These are phyloP conservation scores for Quadriops clusia DNA, from an alignment of 2,888 invertebrate species.

Conservation along the genomic window DNA sequence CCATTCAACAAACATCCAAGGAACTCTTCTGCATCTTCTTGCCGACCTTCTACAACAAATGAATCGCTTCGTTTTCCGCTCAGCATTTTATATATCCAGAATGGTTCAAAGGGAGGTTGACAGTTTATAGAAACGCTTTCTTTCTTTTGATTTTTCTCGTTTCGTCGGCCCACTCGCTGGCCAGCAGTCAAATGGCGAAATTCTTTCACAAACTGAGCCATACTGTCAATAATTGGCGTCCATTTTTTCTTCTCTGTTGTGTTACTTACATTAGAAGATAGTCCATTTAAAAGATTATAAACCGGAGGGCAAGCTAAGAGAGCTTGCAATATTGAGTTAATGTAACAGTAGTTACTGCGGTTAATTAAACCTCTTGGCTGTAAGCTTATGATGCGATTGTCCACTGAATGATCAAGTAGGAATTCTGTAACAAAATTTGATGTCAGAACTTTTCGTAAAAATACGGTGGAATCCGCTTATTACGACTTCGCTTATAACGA, in stretches of 20 bases:
- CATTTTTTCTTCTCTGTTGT: constrained; percentile 39
- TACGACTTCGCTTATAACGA: too few relatives aligned
- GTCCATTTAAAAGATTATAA: constrained; percentile 75
- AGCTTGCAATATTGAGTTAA: constrained; percentile 90
- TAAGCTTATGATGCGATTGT: constrained; percentile 66
- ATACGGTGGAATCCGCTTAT: too few relatives aligned
- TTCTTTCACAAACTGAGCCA: constrained; percentile 70
- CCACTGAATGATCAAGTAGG: constrained; percentile 61
- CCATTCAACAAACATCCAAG: constrained; percentile 85
- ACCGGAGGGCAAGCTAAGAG: constrained; percentile 90
- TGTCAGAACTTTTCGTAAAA: background rate
- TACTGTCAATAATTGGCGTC: constrained; percentile 82
- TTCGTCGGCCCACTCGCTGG: constrained; percentile 32
- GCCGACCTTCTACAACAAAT: constrained; percentile 74
- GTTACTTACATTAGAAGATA: constrained; percentile 53
- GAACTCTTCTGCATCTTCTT: constrained; percentile 97
- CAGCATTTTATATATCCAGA: constrained; percentile 73
- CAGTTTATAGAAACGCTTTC: constrained; percentile 38
- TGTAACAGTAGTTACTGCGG: constrained; percentile 91
- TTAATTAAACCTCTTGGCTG: constrained; percentile 86
- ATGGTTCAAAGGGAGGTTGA: constrained; percentile 84
- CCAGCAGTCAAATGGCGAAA: constrained; percentile 57
- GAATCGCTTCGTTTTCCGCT: constrained; percentile 59
- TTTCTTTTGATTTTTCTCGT: constrained; percentile 43
- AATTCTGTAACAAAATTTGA: constrained; percentile 49